A percentile compares a stretch with the other conserved stretches of the same genome.
phyloP scores from a whole-genome alignment of 1,140 invertebrate genomes.

The Andricus grossulariae region DNA sequence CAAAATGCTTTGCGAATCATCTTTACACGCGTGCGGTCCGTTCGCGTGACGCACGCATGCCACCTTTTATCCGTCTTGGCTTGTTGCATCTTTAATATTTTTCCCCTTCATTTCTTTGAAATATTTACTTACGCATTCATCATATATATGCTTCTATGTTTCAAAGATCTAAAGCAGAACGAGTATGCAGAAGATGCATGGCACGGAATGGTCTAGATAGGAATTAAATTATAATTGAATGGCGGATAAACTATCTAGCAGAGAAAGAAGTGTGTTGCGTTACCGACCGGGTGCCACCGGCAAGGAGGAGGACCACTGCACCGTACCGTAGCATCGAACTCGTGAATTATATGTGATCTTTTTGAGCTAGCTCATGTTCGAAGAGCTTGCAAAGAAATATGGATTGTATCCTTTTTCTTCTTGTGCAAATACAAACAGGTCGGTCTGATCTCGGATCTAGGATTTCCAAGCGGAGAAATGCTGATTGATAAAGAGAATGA shows the following conservation, averaged over 20 bases:
- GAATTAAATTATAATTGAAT: constrained; percentile 45
- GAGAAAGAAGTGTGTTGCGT: constrained; percentile 38
- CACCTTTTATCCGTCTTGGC: constrained; percentile 42
- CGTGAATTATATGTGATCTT: constrained; percentile 36
- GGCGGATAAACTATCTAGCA: constrained; percentile 39
- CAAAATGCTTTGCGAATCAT: constrained; percentile 53
- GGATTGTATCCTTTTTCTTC: too few species aligned
- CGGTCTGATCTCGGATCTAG: too few species aligned
- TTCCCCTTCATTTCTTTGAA: constrained; percentile 22
- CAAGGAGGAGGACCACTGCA: constrained; percentile 40
- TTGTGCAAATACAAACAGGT: too few species aligned
- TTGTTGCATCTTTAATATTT: constrained; percentile 34
- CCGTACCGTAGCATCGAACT: constrained; percentile 10
- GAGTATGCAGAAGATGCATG: background rate
- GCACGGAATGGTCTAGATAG: background rate
- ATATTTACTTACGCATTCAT: background rate
- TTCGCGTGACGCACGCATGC: constrained; percentile 69
- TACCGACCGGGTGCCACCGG: constrained; percentile 23
- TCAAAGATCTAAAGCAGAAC: too few species aligned
- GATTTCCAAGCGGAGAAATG: background rate
- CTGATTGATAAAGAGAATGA: background rate
- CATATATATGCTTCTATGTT: too few species aligned
- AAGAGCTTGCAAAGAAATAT: too few species aligned
- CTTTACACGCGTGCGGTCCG: constrained; percentile 69
- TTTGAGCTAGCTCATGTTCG: background rate